Base-by-base conservation (phyloP, 2,113 vertebrate genomes). In the Myodes glareolus region DNA sequence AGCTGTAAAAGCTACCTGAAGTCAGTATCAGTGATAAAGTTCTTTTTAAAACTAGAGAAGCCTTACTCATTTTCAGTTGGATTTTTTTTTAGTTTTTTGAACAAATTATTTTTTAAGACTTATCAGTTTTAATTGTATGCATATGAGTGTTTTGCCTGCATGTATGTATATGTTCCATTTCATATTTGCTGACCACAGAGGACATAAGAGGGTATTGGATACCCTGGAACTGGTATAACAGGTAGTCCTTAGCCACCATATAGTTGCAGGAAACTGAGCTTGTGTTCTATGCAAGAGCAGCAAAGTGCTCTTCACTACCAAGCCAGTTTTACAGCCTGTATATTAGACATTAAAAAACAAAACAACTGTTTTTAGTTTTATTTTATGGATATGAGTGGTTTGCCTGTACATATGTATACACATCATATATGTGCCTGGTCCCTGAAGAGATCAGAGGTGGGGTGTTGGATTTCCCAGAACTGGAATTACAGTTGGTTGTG, bases 11-110 rank as follows among this genome's bases (percentile, higher is more conserved):
- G 58, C 67, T 90, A 84, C 90, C 25, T 92, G 36, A 91, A 85
- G 39, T 96, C 85, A 82, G 0, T 52, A 7, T 87, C 61, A 84
- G 14, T 84, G 47, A 36, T 95, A n/a, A 95, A 95, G 68, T 88
- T 92, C 25, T 95, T 0, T 72, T 96, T 52, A 95, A 78, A 80
- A 13, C 11, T 88, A 55, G 11, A 92, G 39, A n/a, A 90, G 3
- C 7, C 36, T 84, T 95, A 89, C 13, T 88, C 0, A 11, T 75
- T 95, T 92, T 87, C 19, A 86, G 13, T 78, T 70, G 45, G 8
- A 68, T 84, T 76, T 96, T 92, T 42, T 45, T 84, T n/a, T 12
- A 85, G 29, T 27, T 61, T 91, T 47, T 94, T 82, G 23, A 29
- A 73, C 13, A 92, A 16, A 14, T 27, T 70, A 27, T 55, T 88